Percentiles rank a stretch among this genome's conserved stretches.
Evolutionary conservation across 2,113 vertebrate genomes (phyloP).

Genomic region (Galbula dea): DNA sequence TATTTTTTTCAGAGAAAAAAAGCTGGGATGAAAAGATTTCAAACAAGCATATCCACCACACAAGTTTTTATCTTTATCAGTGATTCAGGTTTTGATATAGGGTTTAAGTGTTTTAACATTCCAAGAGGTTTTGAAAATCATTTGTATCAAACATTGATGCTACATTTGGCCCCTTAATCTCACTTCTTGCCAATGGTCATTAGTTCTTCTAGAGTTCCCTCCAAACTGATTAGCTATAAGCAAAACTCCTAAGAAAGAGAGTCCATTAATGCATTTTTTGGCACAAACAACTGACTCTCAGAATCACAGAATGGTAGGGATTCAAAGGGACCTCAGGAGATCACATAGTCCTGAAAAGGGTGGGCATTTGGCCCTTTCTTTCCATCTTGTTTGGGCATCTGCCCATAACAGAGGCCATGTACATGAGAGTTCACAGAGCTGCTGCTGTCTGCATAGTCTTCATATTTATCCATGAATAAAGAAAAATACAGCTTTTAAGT

Average conservation of each 20-base stretch:
- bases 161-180: background rate
- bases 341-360: background rate
- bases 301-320: background rate
- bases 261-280: background rate
- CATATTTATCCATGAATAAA: background rate
- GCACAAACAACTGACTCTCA: background rate
- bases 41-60: background rate
- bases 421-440: background rate
- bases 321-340: background rate
- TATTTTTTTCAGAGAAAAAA: background rate
- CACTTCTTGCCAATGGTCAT: background rate
- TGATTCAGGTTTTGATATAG: background rate
- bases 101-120: background rate
- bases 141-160: background rate
- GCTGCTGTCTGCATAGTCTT: background rate
- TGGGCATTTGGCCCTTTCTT: background rate
- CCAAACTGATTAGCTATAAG: background rate
- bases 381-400: background rate
- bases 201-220: background rate
- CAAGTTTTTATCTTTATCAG: background rate
- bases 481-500: background rate
- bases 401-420: fast-evolving
- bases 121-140: background rate
- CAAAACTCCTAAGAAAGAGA: background rate
- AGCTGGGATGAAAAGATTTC: background rate